phyloP scores from a whole-genome alignment of 2,888 invertebrate species.

The Tortricodes alternella region DNA sequence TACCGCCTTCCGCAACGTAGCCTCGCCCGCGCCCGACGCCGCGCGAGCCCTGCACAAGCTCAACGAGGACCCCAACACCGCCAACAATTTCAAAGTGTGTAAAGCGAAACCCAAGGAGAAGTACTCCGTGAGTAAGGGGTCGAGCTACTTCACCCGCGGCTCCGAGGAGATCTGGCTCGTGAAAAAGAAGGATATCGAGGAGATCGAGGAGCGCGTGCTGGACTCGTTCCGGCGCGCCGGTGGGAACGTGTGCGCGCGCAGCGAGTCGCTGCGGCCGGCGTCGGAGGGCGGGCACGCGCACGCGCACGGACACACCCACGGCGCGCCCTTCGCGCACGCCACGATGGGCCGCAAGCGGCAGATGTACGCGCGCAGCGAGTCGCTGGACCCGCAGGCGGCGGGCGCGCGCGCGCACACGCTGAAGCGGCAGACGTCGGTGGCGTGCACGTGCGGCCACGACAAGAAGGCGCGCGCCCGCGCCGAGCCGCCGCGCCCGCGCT shows the following conservation, averaged over 20 bases:
- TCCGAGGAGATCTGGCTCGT: conserved; percentile 79
- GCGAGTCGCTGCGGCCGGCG: conserved; percentile 55
- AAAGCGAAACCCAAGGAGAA: conserved; percentile 69
- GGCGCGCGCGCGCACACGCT: conserved; percentile 66
- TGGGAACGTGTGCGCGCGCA: conserved; percentile 55
- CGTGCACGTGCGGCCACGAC: conserved; percentile 76
- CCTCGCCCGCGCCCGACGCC: conserved; percentile 47
- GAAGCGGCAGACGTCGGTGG: conserved; percentile 71
- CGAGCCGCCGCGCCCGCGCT: conserved; percentile 57
- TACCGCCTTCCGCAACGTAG: conserved; percentile 77
- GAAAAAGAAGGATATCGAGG: conserved; percentile 79
- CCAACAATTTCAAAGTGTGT: conserved; percentile 65
- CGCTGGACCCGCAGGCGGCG: conserved; percentile 67
- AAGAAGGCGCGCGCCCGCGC: conserved; percentile 66
- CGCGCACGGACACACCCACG: conserved; percentile 10
- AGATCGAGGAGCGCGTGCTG: conserved; percentile 73
- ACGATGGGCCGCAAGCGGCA: conserved; percentile 62
- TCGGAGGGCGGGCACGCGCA: conserved; percentile 58
- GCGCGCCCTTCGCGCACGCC: conserved; percentile 49
- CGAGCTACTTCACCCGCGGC: conserved; percentile 74
- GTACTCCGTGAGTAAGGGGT: conserved; percentile 72
- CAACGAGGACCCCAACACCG: conserved; percentile 61
- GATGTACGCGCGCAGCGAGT: conserved; percentile 70
- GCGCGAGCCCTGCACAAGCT: conserved; percentile 39
- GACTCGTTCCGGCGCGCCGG: conserved; percentile 73